A percentile compares a stretch with the other conserved stretches of the same genome.
These are phyloP conservation scores for Amniataba percoides DNA, from an alignment of 2,797 vertebrate species.

Conservation along the genomic window DNA sequence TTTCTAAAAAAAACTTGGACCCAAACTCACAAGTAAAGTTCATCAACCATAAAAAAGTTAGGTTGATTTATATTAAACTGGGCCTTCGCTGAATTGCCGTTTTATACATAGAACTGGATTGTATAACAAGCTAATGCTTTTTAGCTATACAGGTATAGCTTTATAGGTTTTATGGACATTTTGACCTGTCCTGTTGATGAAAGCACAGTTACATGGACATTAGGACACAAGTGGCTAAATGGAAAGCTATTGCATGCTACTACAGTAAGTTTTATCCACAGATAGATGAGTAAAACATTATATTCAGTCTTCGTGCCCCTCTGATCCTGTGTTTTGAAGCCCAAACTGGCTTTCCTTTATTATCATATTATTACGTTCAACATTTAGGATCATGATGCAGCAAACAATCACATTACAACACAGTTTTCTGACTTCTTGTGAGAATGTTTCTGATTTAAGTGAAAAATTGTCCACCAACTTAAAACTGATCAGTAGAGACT, in stretches of 20 bases:
- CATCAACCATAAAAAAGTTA: constrained; percentile 7
- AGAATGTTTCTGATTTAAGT: too few relatives aligned
- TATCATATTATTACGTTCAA: not conserved
- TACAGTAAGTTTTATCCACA: not conserved
- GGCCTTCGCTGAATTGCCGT: not conserved
- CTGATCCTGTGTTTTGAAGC: not conserved
- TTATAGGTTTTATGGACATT: too few relatives aligned
- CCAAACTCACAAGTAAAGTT: not conserved
- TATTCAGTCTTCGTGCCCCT: not conserved
- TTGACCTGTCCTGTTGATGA: constrained; percentile 15
- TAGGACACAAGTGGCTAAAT: constrained; percentile 5
- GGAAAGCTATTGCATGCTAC: not conserved
- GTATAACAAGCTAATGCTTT: constrained; percentile 10
- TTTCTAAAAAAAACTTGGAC: not conserved
- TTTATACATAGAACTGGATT: constrained; percentile 1
- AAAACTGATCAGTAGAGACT: too few relatives aligned
- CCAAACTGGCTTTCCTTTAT: not conserved
- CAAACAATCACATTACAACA: not conserved
- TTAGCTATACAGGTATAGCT: too few relatives aligned
- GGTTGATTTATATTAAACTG: not conserved
- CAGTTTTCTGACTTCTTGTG: not conserved
- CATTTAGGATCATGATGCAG: not conserved
- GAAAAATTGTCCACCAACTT: too few relatives aligned
- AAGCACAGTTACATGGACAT: constrained; percentile 22
- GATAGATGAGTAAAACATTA: not conserved